These are phyloP conservation scores for Meloidogyne chitwoodi DNA, from an alignment of 1,140 invertebrate genomes.

Conservation along the genomic window DNA sequence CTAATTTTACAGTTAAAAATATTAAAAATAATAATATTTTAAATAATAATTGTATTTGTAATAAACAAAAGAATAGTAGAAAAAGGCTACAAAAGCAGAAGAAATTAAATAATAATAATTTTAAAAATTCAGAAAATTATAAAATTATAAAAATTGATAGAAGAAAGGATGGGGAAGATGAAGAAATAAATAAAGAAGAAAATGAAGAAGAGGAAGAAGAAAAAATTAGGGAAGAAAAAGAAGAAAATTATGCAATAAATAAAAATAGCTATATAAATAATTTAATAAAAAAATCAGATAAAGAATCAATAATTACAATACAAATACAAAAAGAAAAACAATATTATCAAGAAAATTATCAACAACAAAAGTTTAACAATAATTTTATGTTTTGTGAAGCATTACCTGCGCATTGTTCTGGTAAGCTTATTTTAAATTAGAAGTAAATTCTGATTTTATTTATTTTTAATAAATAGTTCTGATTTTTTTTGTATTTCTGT, in stretches of 20 bases:
- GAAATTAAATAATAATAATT: not conserved
- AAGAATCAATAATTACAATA: not conserved
- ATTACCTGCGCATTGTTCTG: not conserved
- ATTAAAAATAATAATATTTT: not conserved
- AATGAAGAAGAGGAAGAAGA: constrained; percentile 24
- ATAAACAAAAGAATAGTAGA: not conserved
- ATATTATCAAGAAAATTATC: not conserved
- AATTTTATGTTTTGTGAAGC: not conserved
- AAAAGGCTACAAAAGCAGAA: not conserved
- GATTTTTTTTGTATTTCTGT: no score
- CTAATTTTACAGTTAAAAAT: not conserved
- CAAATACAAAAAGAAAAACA: not conserved
- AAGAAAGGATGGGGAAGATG: constrained; percentile 61
- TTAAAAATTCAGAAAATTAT: constrained; percentile 62
- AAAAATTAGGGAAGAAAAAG: constrained; percentile 2
- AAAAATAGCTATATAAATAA: not conserved
- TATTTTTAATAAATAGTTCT: not conserved
- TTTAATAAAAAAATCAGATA: constrained; percentile 1
- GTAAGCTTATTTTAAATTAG: not conserved
- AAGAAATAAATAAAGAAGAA: constrained; percentile 71
- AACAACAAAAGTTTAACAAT: not conserved
- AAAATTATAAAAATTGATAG: constrained; percentile 70
- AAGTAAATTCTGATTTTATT: not conserved
- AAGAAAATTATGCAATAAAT: not conserved
- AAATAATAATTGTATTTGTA: not conserved